Evolutionary conservation across 53 echinoderm and acorn worm species (phyloP), one percentile per base, ranked within the genome.

Genomic region (Stichopus horrens): DNA sequence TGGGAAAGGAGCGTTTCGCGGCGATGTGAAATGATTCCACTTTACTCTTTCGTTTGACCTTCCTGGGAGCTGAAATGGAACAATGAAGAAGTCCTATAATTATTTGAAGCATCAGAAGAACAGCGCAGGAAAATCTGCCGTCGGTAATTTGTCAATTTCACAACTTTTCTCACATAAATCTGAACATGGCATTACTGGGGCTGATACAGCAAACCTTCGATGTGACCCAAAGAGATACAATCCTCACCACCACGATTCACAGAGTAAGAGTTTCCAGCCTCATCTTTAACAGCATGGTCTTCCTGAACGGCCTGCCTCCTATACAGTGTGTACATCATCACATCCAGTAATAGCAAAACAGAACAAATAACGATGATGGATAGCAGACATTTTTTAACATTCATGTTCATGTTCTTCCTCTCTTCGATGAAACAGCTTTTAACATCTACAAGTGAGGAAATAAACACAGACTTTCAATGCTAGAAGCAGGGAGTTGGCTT

Each of bases 351-450:
- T 79, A 79, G 37, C 7, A 79, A 20, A 7, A 54, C 5, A 0
- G 55, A 54, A 79, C 79, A 79, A 79, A 13, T 56, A 54, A 23
- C 10, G 56, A 79, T 79, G 51, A 79, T 79, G 79, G 16, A 54
- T 7, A 79, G 18, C 5, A 79, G 79, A 55, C 54, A 79, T 55
- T 23, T 79, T 14, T 54, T 56, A 4, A 79, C 14, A 54, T 23
- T 79, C 79, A 79, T 76, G 14, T 76, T 76, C 14, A 76, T 71
- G 7, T 71, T 18, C 19, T 8, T 71, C n/a, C 2, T 37, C 37
- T 37, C 0, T 0, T 37, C 2, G 37, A 37, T 37, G 37, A 37
- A 37, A 37, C 37, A 37, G 37, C 37, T 37, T 37, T 2, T 37
- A 37, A 37, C 37, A 37, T 37, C 37, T 37, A 37, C 37, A 37